A percentile compares a stretch with the other conserved stretches of the same genome.
Evolutionary conservation across 2,113 vertebrate species (phyloP).

Genomic region (Gasterosteus nipponicus): DNA sequence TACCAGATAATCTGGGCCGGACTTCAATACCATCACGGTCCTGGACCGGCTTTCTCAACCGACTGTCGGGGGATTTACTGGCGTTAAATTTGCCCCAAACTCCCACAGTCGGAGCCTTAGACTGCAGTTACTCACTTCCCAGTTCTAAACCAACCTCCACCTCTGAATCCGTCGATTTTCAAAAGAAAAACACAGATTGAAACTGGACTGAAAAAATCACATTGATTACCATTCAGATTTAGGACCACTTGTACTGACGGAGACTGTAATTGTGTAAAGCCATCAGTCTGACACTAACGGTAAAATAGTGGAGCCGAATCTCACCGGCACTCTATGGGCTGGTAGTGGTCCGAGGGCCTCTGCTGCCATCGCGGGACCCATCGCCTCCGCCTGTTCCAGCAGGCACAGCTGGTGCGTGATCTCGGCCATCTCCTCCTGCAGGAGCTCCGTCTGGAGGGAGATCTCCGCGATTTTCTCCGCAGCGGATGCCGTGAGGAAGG

Average conservation of each 20-base stretch:
- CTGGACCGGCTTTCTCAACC: too few relatives aligned
- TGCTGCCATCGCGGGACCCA: conserved; percentile 60
- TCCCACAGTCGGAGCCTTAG: not conserved
- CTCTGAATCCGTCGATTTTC: not conserved
- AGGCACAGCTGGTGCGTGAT: conserved; percentile 84
- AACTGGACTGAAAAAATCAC: not conserved
- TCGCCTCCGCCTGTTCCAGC: conserved; percentile 81
- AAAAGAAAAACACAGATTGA: not conserved
- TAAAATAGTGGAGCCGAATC: conserved; percentile 1
- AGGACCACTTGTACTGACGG: not conserved
- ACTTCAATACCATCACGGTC: too few relatives aligned
- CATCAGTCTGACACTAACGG: not conserved
- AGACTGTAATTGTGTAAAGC: conserved; percentile 2
- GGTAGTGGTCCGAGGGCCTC: conserved; percentile 40
- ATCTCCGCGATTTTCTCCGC: conserved; percentile 86
- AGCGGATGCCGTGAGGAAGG: conserved; percentile 84
- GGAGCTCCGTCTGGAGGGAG: conserved; percentile 77
- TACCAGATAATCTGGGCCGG: too few relatives aligned
- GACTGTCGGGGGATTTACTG: too few relatives aligned
- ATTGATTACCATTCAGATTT: not conserved
- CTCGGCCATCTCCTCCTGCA: conserved; percentile 88
- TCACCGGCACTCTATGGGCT: conserved; percentile 63
- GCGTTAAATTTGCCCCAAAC: not conserved
- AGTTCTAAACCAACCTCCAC: not conserved
- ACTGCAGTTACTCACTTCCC: not conserved